Evolutionary conservation across 2,797 vertebrate genomes (phyloP), one percentile per base, ranked within the genome.

Genomic region (Sebastes cheni): DNA sequence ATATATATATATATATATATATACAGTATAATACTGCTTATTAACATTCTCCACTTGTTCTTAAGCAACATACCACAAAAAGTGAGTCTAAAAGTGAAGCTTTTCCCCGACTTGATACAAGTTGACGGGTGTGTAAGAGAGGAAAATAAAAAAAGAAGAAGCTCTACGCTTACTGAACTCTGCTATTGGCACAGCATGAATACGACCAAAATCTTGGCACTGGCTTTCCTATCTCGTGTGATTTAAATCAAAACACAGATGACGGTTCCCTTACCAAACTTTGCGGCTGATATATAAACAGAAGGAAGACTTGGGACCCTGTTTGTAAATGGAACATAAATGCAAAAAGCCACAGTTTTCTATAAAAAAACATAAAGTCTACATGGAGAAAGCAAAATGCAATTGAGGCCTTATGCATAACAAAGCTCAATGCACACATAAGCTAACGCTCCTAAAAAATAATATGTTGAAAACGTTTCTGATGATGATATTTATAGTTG

Each of bases 91-190:
- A 54, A 55, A 75, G 52, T 34, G 12, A 75, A 34, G 30, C 52
- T 23, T 69, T 30, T 46, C 6, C 34, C 20, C 10, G 77, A 67
- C 36, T 64, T 5, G 11, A 16, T 56, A 32, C 62, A 46, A 73
- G 46, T 11, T 69, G 67, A 76, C 58, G 39, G 67, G 18, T 73
- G 73, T 75, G 13, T 11, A 72, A 34, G 34, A 85, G 61, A 54
- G 64, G 9, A 42, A 67, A 39, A 75, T 36, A 55, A 14, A n/a
- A 2, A 54, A 30, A 75, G 22, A 16, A 52, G 32, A 56, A 60
- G n/a, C 59, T 69, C 60, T 66, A 36, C 27, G n/a, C 69, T 58
- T 42, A 61, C 27, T 36, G 70, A 69, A 60, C 27, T 64, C 50
- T 73, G 50, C 36, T 10, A 59, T 65, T 5, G 46, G 50, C 18